Base-by-base conservation (phyloP, 2,888 invertebrate genomes). In the Pandemis cinnamomeana region DNA sequence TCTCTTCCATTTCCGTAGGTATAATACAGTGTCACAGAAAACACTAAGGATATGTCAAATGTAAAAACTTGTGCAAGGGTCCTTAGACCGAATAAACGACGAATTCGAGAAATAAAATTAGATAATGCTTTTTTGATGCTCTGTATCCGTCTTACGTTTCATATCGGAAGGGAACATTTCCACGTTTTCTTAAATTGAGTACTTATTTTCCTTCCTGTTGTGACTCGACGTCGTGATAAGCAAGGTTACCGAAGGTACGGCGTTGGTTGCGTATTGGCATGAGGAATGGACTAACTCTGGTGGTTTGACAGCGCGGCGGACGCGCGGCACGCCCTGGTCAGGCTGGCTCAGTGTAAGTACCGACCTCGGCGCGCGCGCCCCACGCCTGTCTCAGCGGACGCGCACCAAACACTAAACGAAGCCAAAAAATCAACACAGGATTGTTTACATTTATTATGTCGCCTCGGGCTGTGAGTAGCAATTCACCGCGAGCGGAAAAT, bases 331-430 rank as follows among this genome's bases (percentile, higher is more conserved):
- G 98, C 97, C 92, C 96, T 98, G 96, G 97, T 97, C 95, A 96
- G 96, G 90, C 96, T 98, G 94, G 96, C 97, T 92, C 96, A 96
- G 96, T 98, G 97, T 98, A 97, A 98, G 98, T 98, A 97, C 91
- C 75, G 63, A 53, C 36, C 41, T 7, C 58, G 15, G 2, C 20
- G 8, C 61, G n/a, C n/a, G 8, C 53, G 7, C 53, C 15, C 53
- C 15, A 15, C 8, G 27, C 58, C 58, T 27, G 27, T 4, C 20
- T 2, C 27, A 10, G 0, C 7, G 27, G 5, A 27, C 10, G 46
- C 11, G 46, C 58, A 58, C 27, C 58, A 27, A 27, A 13, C 5
- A 13, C 5, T 11, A 27, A 27, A 58, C 10, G 58, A 58, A 4
- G 20, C 15, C 7, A 15, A 20, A 20, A 7, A 20, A 55, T 55